Percentiles rank a stretch among this genome's conserved stretches.
Conservation (phyloP, 2,888 invertebrate species). For the Teleiodes luculella region DNA sequence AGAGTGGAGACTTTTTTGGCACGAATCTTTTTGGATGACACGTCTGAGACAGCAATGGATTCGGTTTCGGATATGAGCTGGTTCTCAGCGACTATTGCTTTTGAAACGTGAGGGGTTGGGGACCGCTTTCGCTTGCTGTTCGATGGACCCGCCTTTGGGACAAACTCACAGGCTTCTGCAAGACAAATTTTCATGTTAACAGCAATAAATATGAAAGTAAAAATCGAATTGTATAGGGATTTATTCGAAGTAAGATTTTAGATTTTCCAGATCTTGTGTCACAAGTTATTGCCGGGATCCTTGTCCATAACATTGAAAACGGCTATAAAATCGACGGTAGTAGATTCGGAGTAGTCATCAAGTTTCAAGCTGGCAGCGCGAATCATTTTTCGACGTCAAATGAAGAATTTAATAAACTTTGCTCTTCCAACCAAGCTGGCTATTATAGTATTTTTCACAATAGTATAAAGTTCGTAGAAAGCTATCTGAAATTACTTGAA, state of each 20-base stretch:
- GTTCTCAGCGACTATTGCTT: background rate
- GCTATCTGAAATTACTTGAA: too few species aligned
- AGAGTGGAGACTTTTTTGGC: slow-evolving; percentile 22
- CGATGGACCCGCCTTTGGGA: background rate
- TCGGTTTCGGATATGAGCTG: background rate
- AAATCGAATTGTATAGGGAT: too few species aligned
- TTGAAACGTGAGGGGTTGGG: background rate
- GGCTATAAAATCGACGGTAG: background rate
- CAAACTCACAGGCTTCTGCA: slow-evolving; percentile 26
- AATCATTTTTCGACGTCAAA: too few species aligned
- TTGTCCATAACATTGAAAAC: background rate
- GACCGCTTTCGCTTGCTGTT: background rate
- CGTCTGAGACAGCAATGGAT: background rate
- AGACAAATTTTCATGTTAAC: background rate
- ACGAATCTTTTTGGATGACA: background rate
- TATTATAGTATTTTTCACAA: too few species aligned
- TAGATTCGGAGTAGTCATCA: slow-evolving; percentile 3
- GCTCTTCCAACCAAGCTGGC: too few species aligned
- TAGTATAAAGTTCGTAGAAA: too few species aligned
- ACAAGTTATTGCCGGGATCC: background rate
- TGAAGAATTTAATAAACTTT: too few species aligned
- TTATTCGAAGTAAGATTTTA: too few species aligned
- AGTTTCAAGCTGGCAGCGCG: slow-evolving; percentile 1
- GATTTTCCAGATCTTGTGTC: background rate
- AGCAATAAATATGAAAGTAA: too few species aligned